phyloP scores from a whole-genome alignment of 2,113 vertebrate genomes.

The Thamnaconus septentrionalis region DNA sequence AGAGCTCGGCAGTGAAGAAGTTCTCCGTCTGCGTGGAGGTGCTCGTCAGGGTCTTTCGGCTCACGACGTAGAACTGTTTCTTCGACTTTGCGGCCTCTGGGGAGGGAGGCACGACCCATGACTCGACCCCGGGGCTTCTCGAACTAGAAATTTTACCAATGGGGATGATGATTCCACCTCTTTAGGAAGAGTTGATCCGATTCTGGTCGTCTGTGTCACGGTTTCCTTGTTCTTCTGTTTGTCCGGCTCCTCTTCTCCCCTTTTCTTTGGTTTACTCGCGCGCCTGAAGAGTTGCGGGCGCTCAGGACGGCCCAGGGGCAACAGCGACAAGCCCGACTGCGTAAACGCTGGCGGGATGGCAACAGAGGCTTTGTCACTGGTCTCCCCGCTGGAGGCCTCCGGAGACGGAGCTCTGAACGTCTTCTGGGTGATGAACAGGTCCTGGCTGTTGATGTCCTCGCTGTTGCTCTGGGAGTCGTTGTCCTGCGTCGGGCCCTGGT shows the following conservation, averaged over 20 bases:
- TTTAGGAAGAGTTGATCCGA: too few relatives aligned
- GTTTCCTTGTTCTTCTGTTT: background rate
- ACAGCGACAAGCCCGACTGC: background rate
- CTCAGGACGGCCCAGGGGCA: too few relatives aligned
- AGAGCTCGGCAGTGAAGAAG: slow-evolving; percentile 67
- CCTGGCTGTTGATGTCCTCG: slow-evolving; percentile 75
- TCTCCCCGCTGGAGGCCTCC: slow-evolving; percentile 46
- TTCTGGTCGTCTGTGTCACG: too few relatives aligned
- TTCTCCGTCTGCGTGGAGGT: slow-evolving; percentile 76
- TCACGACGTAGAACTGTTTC: too few relatives aligned
- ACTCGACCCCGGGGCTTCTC: too few relatives aligned
- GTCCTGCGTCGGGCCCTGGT: background rate
- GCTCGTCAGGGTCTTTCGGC: slow-evolving; percentile 4
- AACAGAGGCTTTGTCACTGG: slow-evolving; percentile 11
- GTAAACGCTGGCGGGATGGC: background rate
- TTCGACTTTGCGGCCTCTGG: too few relatives aligned
- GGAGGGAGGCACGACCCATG: too few relatives aligned
- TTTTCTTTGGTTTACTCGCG: too few relatives aligned
- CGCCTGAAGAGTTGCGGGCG: too few relatives aligned
- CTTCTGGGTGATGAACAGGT: slow-evolving; percentile 81
- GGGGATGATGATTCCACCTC: too few relatives aligned
- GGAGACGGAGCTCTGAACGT: slow-evolving; percentile 49
- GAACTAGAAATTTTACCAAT: too few relatives aligned
- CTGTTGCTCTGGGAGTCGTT: slow-evolving; percentile 43
- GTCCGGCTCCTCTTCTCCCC: too few relatives aligned